These are phyloP conservation scores for Bombus confusus DNA, from an alignment of 1,140 invertebrate species.

Conservation along the genomic window DNA sequence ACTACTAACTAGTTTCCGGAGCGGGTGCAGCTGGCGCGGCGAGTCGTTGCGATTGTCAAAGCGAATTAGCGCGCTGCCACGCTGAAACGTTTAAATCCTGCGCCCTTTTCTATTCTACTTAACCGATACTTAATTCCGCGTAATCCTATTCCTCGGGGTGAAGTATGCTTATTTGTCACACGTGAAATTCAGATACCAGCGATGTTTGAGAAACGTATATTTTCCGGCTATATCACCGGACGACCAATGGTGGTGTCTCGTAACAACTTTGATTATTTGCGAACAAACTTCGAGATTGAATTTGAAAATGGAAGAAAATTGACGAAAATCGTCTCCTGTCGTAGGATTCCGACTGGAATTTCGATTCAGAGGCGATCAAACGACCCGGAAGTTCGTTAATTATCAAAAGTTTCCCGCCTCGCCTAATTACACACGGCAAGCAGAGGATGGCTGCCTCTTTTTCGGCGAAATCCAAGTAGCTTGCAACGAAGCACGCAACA, in stretches of 20 bases:
- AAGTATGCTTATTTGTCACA: too few relatives aligned
- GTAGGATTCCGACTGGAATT: background rate
- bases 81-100: background rate
- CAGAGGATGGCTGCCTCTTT: background rate
- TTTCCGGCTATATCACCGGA: too few relatives aligned
- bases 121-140: background rate
- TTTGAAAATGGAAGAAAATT: too few relatives aligned
- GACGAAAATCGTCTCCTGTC: background rate
- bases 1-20: slow-evolving; percentile 73
- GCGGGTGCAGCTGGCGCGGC: slow-evolving; percentile 42
- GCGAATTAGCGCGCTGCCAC: slow-evolving; percentile 59
- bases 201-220: too few relatives aligned
- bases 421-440: background rate
- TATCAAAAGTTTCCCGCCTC: background rate
- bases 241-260: too few relatives aligned
- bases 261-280: too few relatives aligned
- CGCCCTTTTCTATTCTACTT: background rate
- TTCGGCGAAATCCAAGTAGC: background rate
- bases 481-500: background rate
- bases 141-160: background rate
- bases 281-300: too few relatives aligned
- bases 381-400: background rate
- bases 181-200: too few relatives aligned
- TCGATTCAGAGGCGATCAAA: background rate
- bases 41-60: slow-evolving; percentile 62